Base-by-base conservation (phyloP, 1,140 invertebrate species). In the Leptonema lineaticorne region DNA sequence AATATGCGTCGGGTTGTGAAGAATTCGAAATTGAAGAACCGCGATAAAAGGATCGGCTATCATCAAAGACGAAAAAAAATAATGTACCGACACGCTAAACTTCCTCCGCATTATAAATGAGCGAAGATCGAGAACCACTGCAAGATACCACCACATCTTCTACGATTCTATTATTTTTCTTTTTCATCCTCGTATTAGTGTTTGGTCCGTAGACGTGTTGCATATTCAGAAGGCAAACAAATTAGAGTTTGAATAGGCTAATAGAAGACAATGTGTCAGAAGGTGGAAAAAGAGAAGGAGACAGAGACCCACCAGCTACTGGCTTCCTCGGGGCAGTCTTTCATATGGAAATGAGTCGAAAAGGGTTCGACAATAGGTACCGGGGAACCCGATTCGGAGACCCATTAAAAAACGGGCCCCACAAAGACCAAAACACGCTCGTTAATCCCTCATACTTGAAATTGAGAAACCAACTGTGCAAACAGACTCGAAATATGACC, bases 311-410 rank as follows among this genome's bases (percentile, higher is more conserved):
- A 50, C 16, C 50, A n/a, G 37, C 37, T 59, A 37, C 63, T 41
- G 45, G 16, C 22, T 24, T 33, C 18, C 68, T 66, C 53, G 50
- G 59, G 50, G 58, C 45, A 45, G 45, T 3, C 69, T 71, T 71
- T 71, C 69, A 68, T 68, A 71, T 71, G 69, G 46, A 68, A 71
- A 71, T 71, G 62, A 67, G 53, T 9, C 46, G 28, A 20, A 6
- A 22, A 46, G 16, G 64, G 50, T 1, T 33, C 57, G 30, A 48
- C 41, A 58, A 50, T 48, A 46, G 50, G 50, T 7, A 27, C 53
- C 60, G 27, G 20, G 68, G 48, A 50, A 33, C n/a, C n/a, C n/a
- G 46, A 60, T 41, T 48, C 11, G 63, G 63, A 48, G 29, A 62
- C 33, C 50, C 29, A 24, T 65, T 63, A 65, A 18, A 41, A 46